phyloP scores from a whole-genome alignment of 2,888 invertebrate species.

The Acronicta leporina region DNA sequence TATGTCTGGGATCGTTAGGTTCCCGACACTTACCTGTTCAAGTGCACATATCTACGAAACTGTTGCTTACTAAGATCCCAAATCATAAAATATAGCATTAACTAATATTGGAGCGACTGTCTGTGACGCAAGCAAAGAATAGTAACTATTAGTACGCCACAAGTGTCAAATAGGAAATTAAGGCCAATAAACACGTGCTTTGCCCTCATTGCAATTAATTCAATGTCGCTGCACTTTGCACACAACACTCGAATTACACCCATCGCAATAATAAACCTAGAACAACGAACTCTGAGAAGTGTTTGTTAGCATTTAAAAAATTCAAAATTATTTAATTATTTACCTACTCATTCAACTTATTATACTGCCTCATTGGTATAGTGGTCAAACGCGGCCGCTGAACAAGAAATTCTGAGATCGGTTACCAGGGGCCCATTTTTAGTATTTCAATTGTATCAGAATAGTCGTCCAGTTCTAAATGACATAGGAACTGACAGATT shows the following conservation, averaged over 20 bases:
- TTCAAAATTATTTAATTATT: neutral
- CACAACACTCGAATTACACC: constrained; percentile 22
- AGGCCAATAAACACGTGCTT: constrained; percentile 44
- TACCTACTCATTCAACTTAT: no score
- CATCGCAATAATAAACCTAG: neutral
- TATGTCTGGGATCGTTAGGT: no score
- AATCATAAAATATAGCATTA: constrained; percentile 9
- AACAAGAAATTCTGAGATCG: no score
- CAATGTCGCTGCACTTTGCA: constrained; percentile 29
- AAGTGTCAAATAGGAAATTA: constrained; percentile 35
- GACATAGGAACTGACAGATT: no score
- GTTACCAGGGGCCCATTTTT: no score
- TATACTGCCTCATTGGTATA: neutral
- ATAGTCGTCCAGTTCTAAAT: no score
- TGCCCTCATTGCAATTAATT: constrained; percentile 25
- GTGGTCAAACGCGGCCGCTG: no score
- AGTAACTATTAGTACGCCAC: no score
- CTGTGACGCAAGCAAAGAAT: neutral
- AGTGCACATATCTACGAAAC: neutral
- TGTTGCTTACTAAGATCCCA: neutral
- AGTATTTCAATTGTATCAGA: no score
- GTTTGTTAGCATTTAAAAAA: neutral
- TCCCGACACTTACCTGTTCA: no score
- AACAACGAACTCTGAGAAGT: neutral
- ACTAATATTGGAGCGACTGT: neutral